These are phyloP conservation scores for Aphaenogaster floridana DNA, from an alignment of 1,140 invertebrate genomes.

Conservation along the genomic window DNA sequence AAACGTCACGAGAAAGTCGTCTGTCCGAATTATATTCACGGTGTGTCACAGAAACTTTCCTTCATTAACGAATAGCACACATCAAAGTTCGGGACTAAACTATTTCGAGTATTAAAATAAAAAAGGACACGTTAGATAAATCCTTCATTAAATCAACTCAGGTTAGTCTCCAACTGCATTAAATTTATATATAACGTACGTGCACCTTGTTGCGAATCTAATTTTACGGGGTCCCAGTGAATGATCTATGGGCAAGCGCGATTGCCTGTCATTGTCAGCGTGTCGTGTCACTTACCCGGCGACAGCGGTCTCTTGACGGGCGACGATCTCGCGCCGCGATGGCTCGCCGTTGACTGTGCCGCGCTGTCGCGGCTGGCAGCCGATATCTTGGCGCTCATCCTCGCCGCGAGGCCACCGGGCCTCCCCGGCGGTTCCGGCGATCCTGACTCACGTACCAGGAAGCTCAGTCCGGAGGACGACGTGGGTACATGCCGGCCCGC, in stretches of 20 bases:
- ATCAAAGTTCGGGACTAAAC: not conserved
- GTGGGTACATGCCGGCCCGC: slow-evolving; percentile 58
- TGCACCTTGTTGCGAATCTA: not conserved
- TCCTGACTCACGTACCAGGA: slow-evolving; percentile 81
- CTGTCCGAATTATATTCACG: not conserved
- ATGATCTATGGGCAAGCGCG: not conserved
- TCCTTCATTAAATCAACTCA: not conserved
- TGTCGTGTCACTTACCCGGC: slow-evolving; percentile 67
- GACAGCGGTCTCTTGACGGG: slow-evolving; percentile 70
- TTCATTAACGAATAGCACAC: not conserved
- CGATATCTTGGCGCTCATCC: slow-evolving; percentile 81
- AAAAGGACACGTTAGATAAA: not conserved
- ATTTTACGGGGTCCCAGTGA: not conserved
- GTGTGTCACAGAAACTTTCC: not conserved
- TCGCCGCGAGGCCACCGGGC: slow-evolving; percentile 55
- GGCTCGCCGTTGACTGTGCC: slow-evolving; percentile 79
- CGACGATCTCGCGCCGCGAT: slow-evolving; percentile 69
- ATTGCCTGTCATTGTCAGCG: not conserved
- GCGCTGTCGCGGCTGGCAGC: slow-evolving; percentile 46
- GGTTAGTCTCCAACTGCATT: no score
- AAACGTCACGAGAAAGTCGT: slow-evolving; percentile 4
- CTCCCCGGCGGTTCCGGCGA: slow-evolving; percentile 58
- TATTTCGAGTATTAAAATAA: not conserved
- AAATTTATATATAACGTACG: not conserved
- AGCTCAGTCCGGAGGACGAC: slow-evolving; percentile 74